These are phyloP conservation scores for Rhombomys opimus DNA, from an alignment of 2,113 vertebrate species.

Conservation along the genomic window DNA sequence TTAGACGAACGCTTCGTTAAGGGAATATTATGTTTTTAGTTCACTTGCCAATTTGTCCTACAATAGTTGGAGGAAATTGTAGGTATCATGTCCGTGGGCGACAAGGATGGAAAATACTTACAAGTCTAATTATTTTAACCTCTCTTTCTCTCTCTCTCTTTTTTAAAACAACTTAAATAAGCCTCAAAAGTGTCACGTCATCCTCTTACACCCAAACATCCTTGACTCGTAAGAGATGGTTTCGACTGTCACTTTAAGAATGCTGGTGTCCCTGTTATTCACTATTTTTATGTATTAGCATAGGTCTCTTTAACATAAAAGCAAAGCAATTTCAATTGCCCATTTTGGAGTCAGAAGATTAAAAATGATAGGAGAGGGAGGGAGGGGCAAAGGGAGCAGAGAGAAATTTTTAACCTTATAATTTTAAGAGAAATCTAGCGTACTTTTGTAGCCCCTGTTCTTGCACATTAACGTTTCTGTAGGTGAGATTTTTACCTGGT, in stretches of 20 bases:
- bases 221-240: conserved; percentile 59
- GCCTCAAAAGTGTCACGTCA: conserved; percentile 76
- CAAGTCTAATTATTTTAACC: conserved; percentile 63
- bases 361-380: not conserved
- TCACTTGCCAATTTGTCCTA: conserved; percentile 79
- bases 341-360: conserved; percentile 25
- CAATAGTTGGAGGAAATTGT: conserved; percentile 75
- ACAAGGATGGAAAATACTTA: conserved; percentile 53
- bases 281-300: conserved; percentile 63
- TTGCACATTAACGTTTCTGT: conserved; percentile 65
- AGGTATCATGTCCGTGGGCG: conserved; percentile 55
- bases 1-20: conserved; percentile 70
- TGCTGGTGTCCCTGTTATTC: conserved; percentile 44
- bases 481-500: conserved; percentile 54
- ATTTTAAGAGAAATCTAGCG: conserved; percentile 3
- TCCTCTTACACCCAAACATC: conserved; percentile 23
- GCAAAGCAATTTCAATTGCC: conserved; percentile 50
- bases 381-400: not conserved
- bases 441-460: conserved; percentile 26
- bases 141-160: not conserved
- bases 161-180: conserved; percentile 64
- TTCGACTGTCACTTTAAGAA: conserved; percentile 75
- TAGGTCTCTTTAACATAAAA: not conserved
- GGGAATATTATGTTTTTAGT: conserved; percentile 75
- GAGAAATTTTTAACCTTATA: conserved; percentile 41